phyloP scores from a whole-genome alignment of 2,797 vertebrate species.

The Malacoraja senta region DNA sequence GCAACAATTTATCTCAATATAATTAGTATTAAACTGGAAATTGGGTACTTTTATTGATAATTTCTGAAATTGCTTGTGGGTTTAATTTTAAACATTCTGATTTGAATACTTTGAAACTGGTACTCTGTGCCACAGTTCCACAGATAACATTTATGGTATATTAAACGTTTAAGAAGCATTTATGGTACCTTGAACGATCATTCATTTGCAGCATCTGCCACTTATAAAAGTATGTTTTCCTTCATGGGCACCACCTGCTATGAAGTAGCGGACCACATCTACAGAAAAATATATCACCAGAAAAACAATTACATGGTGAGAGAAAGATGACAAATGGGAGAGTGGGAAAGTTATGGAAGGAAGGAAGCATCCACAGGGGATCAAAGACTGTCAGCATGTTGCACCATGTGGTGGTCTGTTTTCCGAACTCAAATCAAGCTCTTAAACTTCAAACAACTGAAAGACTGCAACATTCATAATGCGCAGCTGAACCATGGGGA shows the following conservation, averaged over 20 bases:
- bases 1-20: slow-evolving; percentile 68
- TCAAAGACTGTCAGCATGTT: slow-evolving; percentile 55
- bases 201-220: slow-evolving; percentile 57
- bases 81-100: background rate
- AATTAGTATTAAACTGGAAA: slow-evolving; percentile 72
- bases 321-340: slow-evolving; percentile 47
- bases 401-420: slow-evolving; percentile 68
- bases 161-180: slow-evolving; percentile 41
- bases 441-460: slow-evolving; percentile 86
- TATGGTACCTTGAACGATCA: slow-evolving; percentile 44
- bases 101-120: slow-evolving; percentile 1
- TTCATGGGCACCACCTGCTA: slow-evolving; percentile 54
- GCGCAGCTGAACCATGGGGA: slow-evolving; percentile 90
- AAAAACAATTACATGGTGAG: slow-evolving; percentile 43
- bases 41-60: slow-evolving; percentile 50
- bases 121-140: background rate
- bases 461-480: slow-evolving; percentile 93
- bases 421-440: slow-evolving; percentile 72
- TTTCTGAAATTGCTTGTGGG: background rate
- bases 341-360: slow-evolving; percentile 46
- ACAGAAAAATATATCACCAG: slow-evolving; percentile 49
- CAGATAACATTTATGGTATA: background rate
- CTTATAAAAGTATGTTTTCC: slow-evolving; percentile 51
- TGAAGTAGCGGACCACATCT: slow-evolving; percentile 50
- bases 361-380: slow-evolving; percentile 44